These are phyloP conservation scores for Smithornis capensis DNA, from an alignment of 2,113 vertebrate species.

Conservation along the genomic window DNA sequence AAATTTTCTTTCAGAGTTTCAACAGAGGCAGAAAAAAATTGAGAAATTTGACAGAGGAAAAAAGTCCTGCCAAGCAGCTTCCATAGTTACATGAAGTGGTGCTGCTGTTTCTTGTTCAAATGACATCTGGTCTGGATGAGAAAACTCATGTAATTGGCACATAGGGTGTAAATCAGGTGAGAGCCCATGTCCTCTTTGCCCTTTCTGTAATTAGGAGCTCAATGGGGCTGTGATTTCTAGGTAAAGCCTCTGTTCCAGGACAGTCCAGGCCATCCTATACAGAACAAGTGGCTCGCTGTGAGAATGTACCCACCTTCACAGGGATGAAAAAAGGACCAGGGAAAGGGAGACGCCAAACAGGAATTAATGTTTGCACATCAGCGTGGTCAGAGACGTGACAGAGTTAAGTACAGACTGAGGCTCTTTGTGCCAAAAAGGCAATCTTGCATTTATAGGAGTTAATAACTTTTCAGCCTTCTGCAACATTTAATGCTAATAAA, in stretches of 20 bases:
- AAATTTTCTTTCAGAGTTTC: background rate
- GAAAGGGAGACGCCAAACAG: background rate
- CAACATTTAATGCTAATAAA: background rate
- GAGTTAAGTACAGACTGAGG: background rate
- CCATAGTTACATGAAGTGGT: background rate
- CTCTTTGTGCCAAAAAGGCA: background rate
- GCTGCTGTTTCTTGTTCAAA: background rate
- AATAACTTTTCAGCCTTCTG: background rate
- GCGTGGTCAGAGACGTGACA: background rate
- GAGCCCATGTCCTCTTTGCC: background rate
- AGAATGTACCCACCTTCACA: background rate
- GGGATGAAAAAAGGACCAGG: background rate
- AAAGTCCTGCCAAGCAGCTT: background rate
- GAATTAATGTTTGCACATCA: background rate
- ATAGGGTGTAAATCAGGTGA: background rate
- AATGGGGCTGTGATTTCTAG: rapidly evolving
- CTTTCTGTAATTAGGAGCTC: background rate
- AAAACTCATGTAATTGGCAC: background rate
- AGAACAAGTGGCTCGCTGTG: background rate
- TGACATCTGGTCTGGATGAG: background rate
- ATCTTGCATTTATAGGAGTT: background rate
- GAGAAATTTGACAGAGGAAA: constrained; percentile 14
- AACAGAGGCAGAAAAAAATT: background rate
- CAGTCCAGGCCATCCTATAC: background rate
- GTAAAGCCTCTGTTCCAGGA: background rate